A percentile compares a stretch with the other conserved stretches of the same genome.
phyloP scores from a whole-genome alignment of 2,888 invertebrate species.

The Meandrusa payeni region DNA sequence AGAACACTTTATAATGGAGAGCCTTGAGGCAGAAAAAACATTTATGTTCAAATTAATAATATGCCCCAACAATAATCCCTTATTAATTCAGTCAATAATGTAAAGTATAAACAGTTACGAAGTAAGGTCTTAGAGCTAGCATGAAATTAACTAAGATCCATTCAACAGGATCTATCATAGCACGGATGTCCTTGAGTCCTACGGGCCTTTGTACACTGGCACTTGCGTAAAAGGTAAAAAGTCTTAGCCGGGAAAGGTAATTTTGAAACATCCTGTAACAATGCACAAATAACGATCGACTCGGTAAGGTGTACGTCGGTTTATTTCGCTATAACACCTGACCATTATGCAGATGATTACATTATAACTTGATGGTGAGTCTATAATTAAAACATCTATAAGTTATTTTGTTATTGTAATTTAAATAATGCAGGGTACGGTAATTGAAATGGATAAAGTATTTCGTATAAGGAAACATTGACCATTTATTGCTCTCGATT shows the following conservation, averaged over 20 bases:
- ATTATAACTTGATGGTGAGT: conserved; percentile 1
- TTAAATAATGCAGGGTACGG: neutral
- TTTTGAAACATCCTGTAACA: conserved; percentile 4
- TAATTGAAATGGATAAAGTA: conserved; percentile 7
- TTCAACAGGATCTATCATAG: neutral
- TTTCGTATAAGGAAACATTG: neutral
- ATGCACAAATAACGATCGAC: conserved; percentile 3
- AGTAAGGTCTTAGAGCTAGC: conserved; percentile 18
- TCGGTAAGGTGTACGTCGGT: conserved; percentile 15
- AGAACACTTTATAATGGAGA: conserved; percentile 34
- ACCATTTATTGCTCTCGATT: too few species aligned
- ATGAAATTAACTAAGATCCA: neutral
- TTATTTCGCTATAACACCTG: conserved; percentile 15
- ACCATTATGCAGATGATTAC: conserved; percentile 16
- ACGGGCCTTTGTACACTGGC: neutral
- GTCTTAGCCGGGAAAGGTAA: conserved; percentile 1
- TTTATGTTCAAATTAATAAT: conserved; percentile 27
- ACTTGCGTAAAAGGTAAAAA: conserved; percentile 9
- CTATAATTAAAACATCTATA: conserved; percentile 12
- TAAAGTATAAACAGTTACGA: conserved; percentile 27
- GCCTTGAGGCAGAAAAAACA: conserved; percentile 26
- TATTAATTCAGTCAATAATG: conserved; percentile 30
- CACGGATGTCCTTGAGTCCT: neutral
- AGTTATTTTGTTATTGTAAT: conserved; percentile 6
- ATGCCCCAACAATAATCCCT: conserved; percentile 19